Evolutionary conservation across 2,797 vertebrate species (phyloP).

Genomic region (Leucoraja ocellata): DNA sequence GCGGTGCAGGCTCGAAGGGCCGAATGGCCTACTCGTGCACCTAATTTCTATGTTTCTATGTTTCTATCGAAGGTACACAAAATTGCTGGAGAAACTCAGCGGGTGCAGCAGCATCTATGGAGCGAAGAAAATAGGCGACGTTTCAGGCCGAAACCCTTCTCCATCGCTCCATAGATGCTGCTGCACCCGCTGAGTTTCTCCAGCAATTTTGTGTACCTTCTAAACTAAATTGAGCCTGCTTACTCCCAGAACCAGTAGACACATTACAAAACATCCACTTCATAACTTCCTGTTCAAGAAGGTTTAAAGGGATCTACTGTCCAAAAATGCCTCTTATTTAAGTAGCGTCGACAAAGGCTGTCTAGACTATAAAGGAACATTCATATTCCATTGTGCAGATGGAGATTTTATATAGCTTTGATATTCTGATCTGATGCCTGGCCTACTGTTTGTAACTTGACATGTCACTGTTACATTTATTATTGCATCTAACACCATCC

Average conservation of each 20-base stretch:
- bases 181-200: no score
- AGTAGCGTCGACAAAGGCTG: constrained; percentile 22
- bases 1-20: no score
- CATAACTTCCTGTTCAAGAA: constrained; percentile 25
- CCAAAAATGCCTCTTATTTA: constrained; percentile 19
- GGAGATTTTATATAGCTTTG: constrained; percentile 38
- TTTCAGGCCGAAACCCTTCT: no score
- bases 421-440: constrained; percentile 37
- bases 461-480: constrained; percentile 32
- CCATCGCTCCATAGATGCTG: no score
- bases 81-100: no score
- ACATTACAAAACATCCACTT: not conserved
- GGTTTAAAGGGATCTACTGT: constrained; percentile 1
- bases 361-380: constrained; percentile 30
- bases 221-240: no score
- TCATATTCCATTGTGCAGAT: constrained; percentile 38
- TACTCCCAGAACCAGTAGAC: not conserved
- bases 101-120: no score
- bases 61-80: no score
- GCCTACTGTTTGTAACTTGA: constrained; percentile 31
- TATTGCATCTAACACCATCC: constrained; percentile 36
- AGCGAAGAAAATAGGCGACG: no score
- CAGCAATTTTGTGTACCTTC: no score
- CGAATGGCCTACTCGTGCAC: no score
- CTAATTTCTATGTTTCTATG: no score